phyloP scores from a whole-genome alignment of 2,113 vertebrate genomes.

The Syngnathoides biaculeatus region DNA sequence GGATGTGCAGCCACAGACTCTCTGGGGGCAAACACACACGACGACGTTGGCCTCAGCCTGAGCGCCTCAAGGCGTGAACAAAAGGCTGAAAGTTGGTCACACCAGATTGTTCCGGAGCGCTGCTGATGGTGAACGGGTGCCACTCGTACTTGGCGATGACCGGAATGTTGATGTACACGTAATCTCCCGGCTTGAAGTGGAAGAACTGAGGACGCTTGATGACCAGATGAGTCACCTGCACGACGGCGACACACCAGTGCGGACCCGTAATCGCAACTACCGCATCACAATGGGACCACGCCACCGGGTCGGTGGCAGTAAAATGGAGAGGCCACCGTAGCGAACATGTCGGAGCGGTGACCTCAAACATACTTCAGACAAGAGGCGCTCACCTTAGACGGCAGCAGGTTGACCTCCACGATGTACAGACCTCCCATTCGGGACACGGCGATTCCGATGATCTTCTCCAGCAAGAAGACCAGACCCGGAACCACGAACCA shows the following conservation, averaged over 20 bases:
- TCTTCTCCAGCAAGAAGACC: conserved; percentile 82
- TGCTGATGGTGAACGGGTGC: conserved; percentile 95
- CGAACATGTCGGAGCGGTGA: background rate
- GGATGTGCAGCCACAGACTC: conserved; percentile 83
- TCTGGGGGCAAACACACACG: conserved; percentile 60
- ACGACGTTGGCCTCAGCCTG: background rate
- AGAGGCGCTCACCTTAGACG: conserved; percentile 77
- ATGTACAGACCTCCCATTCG: conserved; percentile 74
- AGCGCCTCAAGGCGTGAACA: too few species aligned
- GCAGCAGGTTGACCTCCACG: conserved; percentile 82
- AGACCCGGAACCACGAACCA: conserved; percentile 83
- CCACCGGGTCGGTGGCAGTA: background rate
- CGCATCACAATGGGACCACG: background rate
- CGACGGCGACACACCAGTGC: background rate
- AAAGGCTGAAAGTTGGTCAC: background rate
- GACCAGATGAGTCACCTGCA: conserved; percentile 88
- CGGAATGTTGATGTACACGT: conserved; percentile 86
- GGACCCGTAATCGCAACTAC: background rate
- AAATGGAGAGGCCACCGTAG: background rate
- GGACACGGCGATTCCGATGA: conserved; percentile 67
- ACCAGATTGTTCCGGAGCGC: conserved; percentile 87
- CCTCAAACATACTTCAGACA: background rate
- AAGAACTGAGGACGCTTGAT: conserved; percentile 81
- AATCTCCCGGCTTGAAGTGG: conserved; percentile 86
- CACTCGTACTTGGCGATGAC: conserved; percentile 84